Evolutionary conservation across 1,140 invertebrate species (phyloP), one percentile per base, ranked within the genome.

Genomic region (Drosophila oshimai): DNA sequence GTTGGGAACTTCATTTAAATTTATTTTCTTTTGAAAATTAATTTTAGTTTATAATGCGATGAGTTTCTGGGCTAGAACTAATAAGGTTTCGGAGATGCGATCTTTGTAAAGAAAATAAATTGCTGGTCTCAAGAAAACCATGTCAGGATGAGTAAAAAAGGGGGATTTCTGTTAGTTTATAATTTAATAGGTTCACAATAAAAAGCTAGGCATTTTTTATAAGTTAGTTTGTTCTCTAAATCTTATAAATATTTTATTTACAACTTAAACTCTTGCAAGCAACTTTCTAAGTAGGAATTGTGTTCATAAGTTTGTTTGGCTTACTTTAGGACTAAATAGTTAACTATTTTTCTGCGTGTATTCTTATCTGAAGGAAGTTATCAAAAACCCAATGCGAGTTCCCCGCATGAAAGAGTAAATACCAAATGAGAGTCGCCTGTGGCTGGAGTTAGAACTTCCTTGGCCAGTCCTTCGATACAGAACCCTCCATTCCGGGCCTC

Each of bases 371-470:
- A 31, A 7, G 7, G 20, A 9, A 15, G 15, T 15, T 54, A 57
- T 53, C 47, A 55, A 33, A 4, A 6, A 53, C 10, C 18, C 18
- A 64, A 62, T 28, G 47, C 46, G 18, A 54, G 42, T 57, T 58
- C 18, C 22, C 70, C 55, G 65, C 69, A 53, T 73, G 57, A 71
- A 71, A 72, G 68, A 45, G 49, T 62, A 47, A 42, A 70, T 60
- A 26, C 51, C 51, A 26, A 68, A 58, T 47, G 22, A 33, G 6
- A 44, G n/a, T 29, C 5, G 18, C 22, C 28, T n/a, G 18, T 36
- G 57, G 57, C 12, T n/a, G 26, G 24, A 39, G 51, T 58, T 42
- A 45, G 45, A 51, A 36, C 13, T 71, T 29, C 22, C 69, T 37
- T 34, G 31, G 45, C 24, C 17, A n/a, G 36, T 41, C 57, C 26